Evolutionary conservation across 2,888 invertebrate genomes (phyloP), one percentile per base, ranked within the genome.

Genomic region (Platycheirus rosarum): DNA sequence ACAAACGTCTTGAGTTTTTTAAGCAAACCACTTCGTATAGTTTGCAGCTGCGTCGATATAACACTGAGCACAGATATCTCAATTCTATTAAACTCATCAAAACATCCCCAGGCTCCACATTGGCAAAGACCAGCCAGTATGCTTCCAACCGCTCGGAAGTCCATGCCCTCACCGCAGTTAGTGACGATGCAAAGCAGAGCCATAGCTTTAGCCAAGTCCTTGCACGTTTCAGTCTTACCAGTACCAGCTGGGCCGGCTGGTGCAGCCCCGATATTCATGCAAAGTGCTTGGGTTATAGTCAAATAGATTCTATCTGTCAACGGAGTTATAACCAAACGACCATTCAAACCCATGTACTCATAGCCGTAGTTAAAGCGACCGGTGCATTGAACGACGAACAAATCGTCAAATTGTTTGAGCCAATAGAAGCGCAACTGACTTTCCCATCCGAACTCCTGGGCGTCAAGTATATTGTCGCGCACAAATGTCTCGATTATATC

Each of bases 161-260:
- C 97, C 97, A 97, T 97, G 14, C 97, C 97, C 90, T 97, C 97
- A 0, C 97, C 97, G 88, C 98, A 98, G 91, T 98, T 96, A 0
- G 97, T 97, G 1, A 96, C 96, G 35, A 97, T 92, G 87, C 96
- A 97, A 0, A 96, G 91, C 0, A 96, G 91, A 0, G 95, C 96
- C 86, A 98, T 91, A 0, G 97, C 97, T 91, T 97, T 97, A 0
- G 98, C 97, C 73, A 98, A 91, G 91, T 98, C 97, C 89, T 97
- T 97, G 0, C 94, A 94, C 0, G 97, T 97, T 90, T 98, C 97
- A 0, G 97, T 97, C 91, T 98, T 98, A 0, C 91, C 91, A 1
- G 90, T 91, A 6, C 91, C 91, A 2, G 91, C 91, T 1, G 91
- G 90, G 91, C 95, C 97, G 18, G 97, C 97, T 0, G 97, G 97